Conservation (phyloP, 2,113 vertebrate genomes). For the Callaeas wilsoni region DNA sequence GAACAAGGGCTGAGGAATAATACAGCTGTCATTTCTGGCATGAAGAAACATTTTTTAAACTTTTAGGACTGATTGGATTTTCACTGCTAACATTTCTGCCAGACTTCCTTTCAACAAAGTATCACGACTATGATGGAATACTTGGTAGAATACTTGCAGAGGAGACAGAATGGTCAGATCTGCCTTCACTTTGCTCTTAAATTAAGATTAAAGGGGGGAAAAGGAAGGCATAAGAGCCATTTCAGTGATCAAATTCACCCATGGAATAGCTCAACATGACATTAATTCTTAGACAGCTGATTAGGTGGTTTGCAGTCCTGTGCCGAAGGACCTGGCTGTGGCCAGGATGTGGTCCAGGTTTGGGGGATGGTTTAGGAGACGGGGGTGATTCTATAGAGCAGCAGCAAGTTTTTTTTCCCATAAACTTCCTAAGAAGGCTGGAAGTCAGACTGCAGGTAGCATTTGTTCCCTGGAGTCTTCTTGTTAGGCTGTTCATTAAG, state of each 20-base stretch:
- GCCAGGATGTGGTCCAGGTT: not conserved
- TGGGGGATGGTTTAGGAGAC: not conserved
- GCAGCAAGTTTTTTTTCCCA: not conserved
- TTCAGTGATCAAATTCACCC: not conserved
- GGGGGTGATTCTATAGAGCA: not conserved
- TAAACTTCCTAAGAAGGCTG: not conserved
- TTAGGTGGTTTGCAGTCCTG: not conserved
- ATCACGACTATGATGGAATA: not conserved
- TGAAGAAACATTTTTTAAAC: not conserved
- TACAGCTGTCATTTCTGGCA: slow-evolving; percentile 25
- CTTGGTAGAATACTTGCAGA: not conserved
- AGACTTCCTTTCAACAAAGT: slow-evolving; percentile 10
- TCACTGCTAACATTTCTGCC: slow-evolving; percentile 17
- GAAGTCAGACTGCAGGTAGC: not conserved
- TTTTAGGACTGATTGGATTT: slow-evolving; percentile 26
- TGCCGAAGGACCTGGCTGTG: not conserved
- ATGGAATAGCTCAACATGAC: not conserved
- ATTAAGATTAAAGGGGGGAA: not conserved
- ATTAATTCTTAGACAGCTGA: not conserved
- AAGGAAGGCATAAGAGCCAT: not conserved
- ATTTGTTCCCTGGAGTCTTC: not conserved
- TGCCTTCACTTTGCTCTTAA: not conserved
- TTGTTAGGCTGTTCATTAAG: not conserved
- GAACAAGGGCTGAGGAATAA: slow-evolving; percentile 14
- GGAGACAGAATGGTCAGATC: not conserved